Evolutionary conservation across 64 coral and sea anemone species (phyloP).

Genomic region (Stichodactyla helianthus): DNA sequence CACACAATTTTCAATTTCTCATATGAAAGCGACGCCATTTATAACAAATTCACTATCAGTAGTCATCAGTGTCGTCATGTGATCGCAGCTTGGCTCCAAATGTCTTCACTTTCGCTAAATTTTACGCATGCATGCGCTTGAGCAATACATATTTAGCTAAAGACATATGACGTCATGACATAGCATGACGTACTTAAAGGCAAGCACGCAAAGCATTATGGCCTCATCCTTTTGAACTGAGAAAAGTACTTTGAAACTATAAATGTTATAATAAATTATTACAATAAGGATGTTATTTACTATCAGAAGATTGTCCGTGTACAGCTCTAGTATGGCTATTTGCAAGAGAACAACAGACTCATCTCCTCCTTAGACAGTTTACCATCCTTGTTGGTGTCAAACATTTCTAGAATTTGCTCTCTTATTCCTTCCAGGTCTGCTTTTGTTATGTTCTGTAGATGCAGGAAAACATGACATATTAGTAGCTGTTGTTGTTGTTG

Average conservation of each 20-base stretch:
- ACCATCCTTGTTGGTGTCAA: conserved; percentile 9
- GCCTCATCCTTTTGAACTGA: not conserved
- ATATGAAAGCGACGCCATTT: too few relatives aligned
- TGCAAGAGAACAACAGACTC: not conserved
- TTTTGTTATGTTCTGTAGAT: not conserved
- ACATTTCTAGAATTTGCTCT: conserved; percentile 7
- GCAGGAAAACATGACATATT: not conserved
- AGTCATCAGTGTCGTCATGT: too few relatives aligned
- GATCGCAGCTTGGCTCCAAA: not conserved
- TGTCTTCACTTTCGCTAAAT: not conserved
- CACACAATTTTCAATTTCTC: too few relatives aligned
- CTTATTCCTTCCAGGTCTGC: not conserved
- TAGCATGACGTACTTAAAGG: not conserved
- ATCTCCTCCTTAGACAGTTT: conserved; percentile 3
- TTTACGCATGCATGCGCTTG: not conserved
- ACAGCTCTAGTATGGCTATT: not conserved
- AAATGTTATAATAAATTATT: not conserved
- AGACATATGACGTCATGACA: not conserved
- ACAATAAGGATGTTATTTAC: not conserved
- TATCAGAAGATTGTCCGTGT: not conserved
- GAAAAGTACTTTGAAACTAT: not conserved
- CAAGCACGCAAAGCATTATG: not conserved
- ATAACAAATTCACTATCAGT: not conserved
- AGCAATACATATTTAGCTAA: not conserved
- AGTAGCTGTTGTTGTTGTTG: too few relatives aligned